Base-by-base conservation (phyloP, 2,888 invertebrate species). In the Steinernema carpocapsae region DNA sequence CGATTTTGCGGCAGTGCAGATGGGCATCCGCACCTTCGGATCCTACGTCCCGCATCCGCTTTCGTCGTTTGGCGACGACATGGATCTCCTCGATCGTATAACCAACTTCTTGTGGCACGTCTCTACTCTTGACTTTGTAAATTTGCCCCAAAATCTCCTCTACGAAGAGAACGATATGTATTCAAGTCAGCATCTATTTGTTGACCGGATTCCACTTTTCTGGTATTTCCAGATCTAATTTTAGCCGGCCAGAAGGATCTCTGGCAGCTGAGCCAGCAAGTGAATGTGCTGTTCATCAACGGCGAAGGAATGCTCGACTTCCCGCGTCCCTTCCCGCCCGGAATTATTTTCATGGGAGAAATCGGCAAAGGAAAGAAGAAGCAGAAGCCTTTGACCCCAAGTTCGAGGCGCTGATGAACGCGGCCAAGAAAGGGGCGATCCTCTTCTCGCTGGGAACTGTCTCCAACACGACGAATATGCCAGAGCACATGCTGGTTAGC, bases 401-500 rank as follows among this genome's bases (percentile, higher is more conserved):
- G 26, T 46, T 79, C 32, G 52, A 80, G 32, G 32, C 70, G 26
- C 72, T 79, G 0, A 56, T 79, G 51, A 42, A 59, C 7, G 32
- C 19, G n/a, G 48, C 81, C 12, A 32, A 43, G n/a, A 56, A 73
- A n/a, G 73, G 73, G 1, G 70, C 52, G 42, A 71, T 71, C 17
- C 46, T 71, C 10, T 82, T 83, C 72, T 84, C 82, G 0, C 74
- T 84, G 70, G 85, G 85, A 10, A 86, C 86, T 42, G 86, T 86
- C 0, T 86, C 86, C 22, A 86, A 86, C 76, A 87, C 86, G 1
- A 84, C 86, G 6, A 85, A 85, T 71, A 86, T 86, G 86, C 86
- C 86, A 1, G 51, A 74, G 1, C 77, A 79, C 46, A 86, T 87
- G 86, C 81, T 81, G 51, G 82, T 83, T 24, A 74, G 79, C 74